Evolutionary conservation across 2,113 vertebrate genomes (phyloP), one percentile per base, ranked within the genome.

Genomic region (Etheostoma cragini): DNA sequence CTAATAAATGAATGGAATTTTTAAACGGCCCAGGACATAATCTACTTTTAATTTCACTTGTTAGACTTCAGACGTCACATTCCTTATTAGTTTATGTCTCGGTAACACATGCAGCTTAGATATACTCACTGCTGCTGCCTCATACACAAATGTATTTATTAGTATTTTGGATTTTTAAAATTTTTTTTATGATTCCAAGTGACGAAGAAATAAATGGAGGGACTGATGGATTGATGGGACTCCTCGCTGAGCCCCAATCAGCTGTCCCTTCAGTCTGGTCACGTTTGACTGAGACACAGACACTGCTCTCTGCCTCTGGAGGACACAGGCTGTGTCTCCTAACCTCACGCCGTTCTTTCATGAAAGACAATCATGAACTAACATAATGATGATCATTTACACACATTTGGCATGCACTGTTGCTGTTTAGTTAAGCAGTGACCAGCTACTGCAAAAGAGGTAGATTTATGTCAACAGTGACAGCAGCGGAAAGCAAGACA

Each of bases 211-310:
- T 42, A 42, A 42, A 42, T 11, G 38, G 38, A 42, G 8, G 26
- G 26, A 26, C 10, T 38, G 35, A 38, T 10, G 10, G 38, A 42
- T 42, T 2, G 38, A 42, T 21, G 24, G 26, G 68, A 47, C 76
- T 61, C 56, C 56, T 53, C 78, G 57, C 66, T 64, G 78, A 69
- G 10, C 35, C 73, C 24, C 53, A 56, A 77, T 75, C 81, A 84
- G 57, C 71, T 79, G 83, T 83, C 84, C 58, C 67, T 72, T 89
- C 53, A 93, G 92, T 94, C 93, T 90, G 89, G 87, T 94, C 94
- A 93, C 89, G 88, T 91, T 91, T 90, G 84, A 81, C 74, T 72
- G 84, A 88, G 89, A 87, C 81, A 69, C 65, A 89, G 88, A 85
- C 89, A 69, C n/a, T 46, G 62, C 21, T 64, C 62, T 22, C 62